phyloP scores from a whole-genome alignment of 1,140 invertebrate genomes.

The Aleiodes sp. region DNA sequence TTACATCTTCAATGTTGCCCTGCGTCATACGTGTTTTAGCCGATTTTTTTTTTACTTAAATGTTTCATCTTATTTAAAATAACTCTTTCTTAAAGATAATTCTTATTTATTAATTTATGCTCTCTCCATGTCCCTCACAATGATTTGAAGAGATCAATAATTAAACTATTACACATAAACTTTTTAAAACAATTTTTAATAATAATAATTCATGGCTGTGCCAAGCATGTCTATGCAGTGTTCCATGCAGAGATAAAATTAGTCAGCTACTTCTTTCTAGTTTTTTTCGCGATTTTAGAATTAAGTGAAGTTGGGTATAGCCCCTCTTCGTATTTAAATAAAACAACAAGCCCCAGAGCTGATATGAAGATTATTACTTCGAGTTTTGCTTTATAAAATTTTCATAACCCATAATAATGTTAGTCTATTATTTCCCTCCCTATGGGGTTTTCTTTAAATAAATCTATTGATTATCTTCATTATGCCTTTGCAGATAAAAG shows the following conservation, averaged over 20 bases:
- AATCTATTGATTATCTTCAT: constrained; percentile 14
- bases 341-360: not conserved
- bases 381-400: not conserved
- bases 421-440: not conserved
- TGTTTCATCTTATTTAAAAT: not conserved
- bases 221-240: constrained; percentile 2
- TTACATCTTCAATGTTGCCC: constrained; percentile 8
- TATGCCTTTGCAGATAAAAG: constrained; percentile 80
- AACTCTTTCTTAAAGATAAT: not conserved
- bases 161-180: not conserved
- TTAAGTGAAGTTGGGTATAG: not conserved
- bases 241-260: constrained; percentile 5
- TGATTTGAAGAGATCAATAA: not conserved
- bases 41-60: not conserved
- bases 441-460: not conserved
- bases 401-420: constrained; percentile 15
- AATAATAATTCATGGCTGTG: not conserved
- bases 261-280: not conserved
- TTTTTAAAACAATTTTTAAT: not conserved
- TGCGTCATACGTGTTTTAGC: constrained; percentile 6
- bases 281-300: not conserved
- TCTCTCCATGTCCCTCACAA: not conserved
- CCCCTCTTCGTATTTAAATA: not conserved
- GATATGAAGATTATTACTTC: not conserved
- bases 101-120: not conserved